These are phyloP conservation scores for Varecia variegata DNA, from an alignment of 2,797 vertebrate genomes.

Conservation along the genomic window DNA sequence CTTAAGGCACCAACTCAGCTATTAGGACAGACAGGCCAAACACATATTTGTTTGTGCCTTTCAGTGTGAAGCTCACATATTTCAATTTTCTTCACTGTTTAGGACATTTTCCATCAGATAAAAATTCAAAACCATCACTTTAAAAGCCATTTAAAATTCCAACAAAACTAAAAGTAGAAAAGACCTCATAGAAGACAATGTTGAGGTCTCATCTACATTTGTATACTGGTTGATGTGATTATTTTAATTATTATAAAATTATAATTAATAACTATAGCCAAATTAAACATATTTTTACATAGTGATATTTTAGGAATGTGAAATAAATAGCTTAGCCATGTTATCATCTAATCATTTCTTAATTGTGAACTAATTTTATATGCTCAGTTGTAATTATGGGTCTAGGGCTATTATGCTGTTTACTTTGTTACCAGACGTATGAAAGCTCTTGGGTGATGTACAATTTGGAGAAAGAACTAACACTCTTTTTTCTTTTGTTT, in stretches of 20 bases:
- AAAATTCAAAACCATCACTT: not conserved
- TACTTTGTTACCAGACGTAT: not conserved
- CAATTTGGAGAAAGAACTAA: not conserved
- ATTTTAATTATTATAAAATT: not conserved
- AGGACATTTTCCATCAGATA: not conserved
- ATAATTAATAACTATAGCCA: not conserved
- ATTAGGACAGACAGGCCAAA: not conserved
- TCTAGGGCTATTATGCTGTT: not conserved
- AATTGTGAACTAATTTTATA: not conserved
- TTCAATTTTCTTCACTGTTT: not conserved
- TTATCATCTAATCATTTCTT: not conserved
- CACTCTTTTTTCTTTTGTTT: not conserved
- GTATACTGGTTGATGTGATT: not conserved
- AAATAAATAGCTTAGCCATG: not conserved
- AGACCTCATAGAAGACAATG: not conserved
- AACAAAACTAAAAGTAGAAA: not conserved
- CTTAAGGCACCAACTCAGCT: not conserved
- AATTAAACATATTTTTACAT: not conserved
- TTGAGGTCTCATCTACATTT: not conserved
- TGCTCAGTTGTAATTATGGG: not conserved
- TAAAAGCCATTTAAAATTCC: not conserved
- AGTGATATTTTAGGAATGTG: not conserved
- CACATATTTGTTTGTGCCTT: not conserved
- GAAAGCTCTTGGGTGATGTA: not conserved
- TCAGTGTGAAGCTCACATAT: not conserved